Evolutionary conservation across 2,888 invertebrate species (phyloP).

Genomic region (Beris morrisii): DNA sequence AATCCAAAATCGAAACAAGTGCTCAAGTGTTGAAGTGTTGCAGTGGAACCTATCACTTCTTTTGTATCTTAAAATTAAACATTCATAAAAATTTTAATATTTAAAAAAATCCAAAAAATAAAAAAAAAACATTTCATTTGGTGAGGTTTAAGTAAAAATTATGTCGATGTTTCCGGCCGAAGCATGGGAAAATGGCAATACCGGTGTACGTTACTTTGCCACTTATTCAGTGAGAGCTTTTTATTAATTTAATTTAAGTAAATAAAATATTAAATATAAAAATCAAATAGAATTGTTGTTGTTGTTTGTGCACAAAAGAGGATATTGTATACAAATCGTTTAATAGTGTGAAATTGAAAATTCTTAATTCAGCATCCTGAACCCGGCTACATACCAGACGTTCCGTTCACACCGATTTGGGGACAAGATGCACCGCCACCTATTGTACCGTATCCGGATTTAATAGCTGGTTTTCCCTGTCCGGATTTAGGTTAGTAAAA

Average conservation of each 20-base stretch:
- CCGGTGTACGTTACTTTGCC: conserved; percentile 41
- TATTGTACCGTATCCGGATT: conserved; percentile 67
- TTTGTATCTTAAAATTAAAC: not conserved
- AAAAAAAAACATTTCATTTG: no score
- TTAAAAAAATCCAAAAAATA: no score
- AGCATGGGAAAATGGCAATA: conserved; percentile 41
- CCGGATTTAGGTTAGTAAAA: conserved; percentile 61
- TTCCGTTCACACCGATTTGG: conserved; percentile 56
- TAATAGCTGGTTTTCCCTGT: conserved; percentile 70
- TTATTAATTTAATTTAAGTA: conserved; percentile 19
- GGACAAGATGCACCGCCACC: conserved; percentile 61
- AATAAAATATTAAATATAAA: conserved; percentile 1
- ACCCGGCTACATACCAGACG: conserved; percentile 54
- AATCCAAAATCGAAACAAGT: conserved; percentile 1
- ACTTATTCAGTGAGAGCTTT: conserved; percentile 40
- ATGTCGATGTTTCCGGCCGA: conserved; percentile 42
- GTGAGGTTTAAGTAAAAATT: conserved; percentile 13
- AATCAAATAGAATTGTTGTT: conserved; percentile 10
- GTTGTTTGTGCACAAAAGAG: not conserved
- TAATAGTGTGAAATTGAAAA: conserved; percentile 3
- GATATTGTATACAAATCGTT: not conserved
- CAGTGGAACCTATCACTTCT: not conserved
- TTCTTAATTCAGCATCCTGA: conserved; percentile 49
- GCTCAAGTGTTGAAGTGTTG: no score
- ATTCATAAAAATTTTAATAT: no score